Conservation (phyloP, 92 coral and sea anemone genomes). For the Palythoa grandiflora region DNA sequence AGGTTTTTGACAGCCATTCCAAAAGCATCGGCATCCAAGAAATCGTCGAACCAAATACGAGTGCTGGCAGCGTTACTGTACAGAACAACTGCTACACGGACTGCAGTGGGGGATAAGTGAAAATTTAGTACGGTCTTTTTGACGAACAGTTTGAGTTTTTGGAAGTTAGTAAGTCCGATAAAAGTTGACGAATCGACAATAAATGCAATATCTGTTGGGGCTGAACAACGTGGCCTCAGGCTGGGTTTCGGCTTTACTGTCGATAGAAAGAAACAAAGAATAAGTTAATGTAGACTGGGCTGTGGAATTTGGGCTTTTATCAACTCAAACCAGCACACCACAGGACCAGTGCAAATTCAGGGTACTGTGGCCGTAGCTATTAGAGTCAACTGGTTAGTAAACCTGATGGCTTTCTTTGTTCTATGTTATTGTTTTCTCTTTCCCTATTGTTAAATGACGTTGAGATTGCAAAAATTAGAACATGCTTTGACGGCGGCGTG, state of each 20-base stretch:
- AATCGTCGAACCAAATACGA: conserved; percentile 43
- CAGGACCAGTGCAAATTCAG: too few species aligned
- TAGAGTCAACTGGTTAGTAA: too few species aligned
- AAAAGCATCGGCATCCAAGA: conserved; percentile 26
- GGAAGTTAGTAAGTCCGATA: conserved; percentile 14
- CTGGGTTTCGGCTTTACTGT: conserved; percentile 13
- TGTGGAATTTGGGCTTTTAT: too few species aligned
- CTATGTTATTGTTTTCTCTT: too few species aligned
- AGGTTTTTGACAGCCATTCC: conserved; percentile 13
- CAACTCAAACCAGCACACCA: too few species aligned
- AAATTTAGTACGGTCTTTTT: neutral
- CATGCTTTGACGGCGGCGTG: too few species aligned
- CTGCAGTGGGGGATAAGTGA: conserved; percentile 1
- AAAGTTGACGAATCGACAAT: conserved; percentile 29
- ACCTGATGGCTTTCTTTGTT: too few species aligned
- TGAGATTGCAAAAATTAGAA: too few species aligned
- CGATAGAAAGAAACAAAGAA: neutral
- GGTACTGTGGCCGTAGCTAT: too few species aligned
- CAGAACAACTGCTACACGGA: conserved; percentile 28
- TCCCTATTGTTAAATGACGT: too few species aligned
- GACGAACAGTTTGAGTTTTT: conserved; percentile 18
- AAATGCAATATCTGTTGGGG: conserved; percentile 29
- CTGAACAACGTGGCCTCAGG: neutral
- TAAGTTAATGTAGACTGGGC: neutral
- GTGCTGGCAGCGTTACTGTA: conserved; percentile 35